A percentile compares a stretch with the other conserved stretches of the same genome.
These are phyloP conservation scores for Bungarus multicinctus DNA, from an alignment of 2,113 vertebrate genomes.

Conservation along the genomic window DNA sequence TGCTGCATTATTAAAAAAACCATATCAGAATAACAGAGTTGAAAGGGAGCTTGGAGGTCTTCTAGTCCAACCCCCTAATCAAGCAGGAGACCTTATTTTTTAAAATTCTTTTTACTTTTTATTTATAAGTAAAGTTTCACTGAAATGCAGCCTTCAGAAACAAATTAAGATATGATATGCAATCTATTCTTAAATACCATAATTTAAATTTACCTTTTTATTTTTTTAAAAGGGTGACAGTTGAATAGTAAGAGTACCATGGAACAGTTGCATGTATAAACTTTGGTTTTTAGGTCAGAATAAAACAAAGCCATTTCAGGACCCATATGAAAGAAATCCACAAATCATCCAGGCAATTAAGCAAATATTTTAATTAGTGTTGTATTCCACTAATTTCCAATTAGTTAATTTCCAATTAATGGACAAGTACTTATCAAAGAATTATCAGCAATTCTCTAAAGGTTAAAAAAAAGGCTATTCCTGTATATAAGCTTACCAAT, in stretches of 20 bases:
- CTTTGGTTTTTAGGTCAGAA: neutral
- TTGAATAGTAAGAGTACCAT: neutral
- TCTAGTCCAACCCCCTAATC: neutral
- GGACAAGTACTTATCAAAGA: neutral
- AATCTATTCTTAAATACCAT: neutral
- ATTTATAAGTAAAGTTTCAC: neutral
- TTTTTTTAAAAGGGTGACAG: neutral
- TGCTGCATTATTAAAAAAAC: neutral
- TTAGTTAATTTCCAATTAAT: neutral
- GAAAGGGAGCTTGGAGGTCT: neutral
- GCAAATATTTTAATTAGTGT: neutral
- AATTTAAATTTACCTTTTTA: neutral
- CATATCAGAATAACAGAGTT: neutral
- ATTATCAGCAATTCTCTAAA: neutral
- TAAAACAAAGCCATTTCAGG: neutral
- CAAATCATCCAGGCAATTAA: neutral
- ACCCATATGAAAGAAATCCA: neutral
- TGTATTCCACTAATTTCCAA: neutral
- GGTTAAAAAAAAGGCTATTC: neutral
- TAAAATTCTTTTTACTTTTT: neutral
- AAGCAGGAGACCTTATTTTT: neutral
- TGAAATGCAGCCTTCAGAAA: neutral
- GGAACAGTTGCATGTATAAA: neutral
- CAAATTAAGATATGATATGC: neutral
- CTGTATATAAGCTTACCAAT: neutral